Conservation (phyloP, 2,113 vertebrate species). For the Phylloscopus trochiloides region DNA sequence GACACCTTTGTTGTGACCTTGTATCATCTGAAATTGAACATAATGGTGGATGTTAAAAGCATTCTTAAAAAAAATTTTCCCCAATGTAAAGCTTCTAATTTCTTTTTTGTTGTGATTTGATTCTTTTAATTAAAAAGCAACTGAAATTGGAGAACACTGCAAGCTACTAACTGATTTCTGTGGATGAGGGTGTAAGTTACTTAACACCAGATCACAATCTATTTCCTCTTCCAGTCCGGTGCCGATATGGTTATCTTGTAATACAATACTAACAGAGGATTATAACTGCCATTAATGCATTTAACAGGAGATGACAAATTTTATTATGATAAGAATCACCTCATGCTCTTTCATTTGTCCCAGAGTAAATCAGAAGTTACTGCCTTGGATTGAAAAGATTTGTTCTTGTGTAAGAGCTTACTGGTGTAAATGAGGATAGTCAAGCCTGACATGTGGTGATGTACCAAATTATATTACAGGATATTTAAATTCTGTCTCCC, state of each 20-base stretch:
- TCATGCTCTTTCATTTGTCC: neutral
- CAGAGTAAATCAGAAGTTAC: neutral
- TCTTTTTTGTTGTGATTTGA: constrained; percentile 50
- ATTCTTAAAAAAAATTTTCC: neutral
- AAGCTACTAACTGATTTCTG: constrained; percentile 62
- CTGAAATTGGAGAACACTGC: constrained; percentile 52
- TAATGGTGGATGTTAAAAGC: neutral
- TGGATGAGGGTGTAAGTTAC: neutral
- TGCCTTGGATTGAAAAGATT: neutral
- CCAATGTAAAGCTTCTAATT: constrained; percentile 16
- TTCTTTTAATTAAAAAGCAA: constrained; percentile 73
- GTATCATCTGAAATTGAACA: neutral
- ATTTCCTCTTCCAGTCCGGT: neutral
- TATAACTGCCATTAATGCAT: constrained; percentile 41
- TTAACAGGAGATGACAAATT: constrained; percentile 45
- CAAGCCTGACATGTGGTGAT: constrained; percentile 57
- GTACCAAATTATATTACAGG: constrained; percentile 67
- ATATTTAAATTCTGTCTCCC: constrained; percentile 69
- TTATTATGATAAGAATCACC: neutral
- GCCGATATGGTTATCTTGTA: neutral
- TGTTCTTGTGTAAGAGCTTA: constrained; percentile 13
- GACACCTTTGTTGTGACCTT: neutral
- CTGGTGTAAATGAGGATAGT: constrained; percentile 55
- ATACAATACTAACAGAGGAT: neutral
- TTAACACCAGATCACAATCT: neutral